Evolutionary conservation across 2,113 vertebrate genomes (phyloP).

Genomic region (Lepus timidus): DNA sequence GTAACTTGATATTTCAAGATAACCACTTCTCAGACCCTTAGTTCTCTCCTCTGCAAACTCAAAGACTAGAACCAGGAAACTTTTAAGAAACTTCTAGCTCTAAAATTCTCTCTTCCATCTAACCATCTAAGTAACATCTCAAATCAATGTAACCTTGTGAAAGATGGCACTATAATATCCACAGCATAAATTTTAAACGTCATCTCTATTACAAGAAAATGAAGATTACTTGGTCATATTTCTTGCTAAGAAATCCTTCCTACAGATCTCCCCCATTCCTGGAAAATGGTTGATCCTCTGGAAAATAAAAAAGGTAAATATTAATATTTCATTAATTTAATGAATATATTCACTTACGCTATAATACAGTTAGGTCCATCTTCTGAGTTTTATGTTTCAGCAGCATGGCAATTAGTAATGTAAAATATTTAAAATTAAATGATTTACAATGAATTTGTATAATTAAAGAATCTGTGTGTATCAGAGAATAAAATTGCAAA

Average conservation of each 20-base stretch:
- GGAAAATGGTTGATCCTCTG: constrained; percentile 99
- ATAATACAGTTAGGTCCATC: not conserved
- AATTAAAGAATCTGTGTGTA: constrained; percentile 27
- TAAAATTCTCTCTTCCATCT: not conserved
- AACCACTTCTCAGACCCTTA: not conserved
- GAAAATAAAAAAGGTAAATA: constrained; percentile 86
- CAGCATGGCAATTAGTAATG: constrained; percentile 11
- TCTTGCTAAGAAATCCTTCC: constrained; percentile 99
- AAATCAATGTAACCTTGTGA: constrained; percentile 25
- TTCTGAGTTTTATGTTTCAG: constrained; percentile 41
- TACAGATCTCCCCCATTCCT: constrained; percentile 99
- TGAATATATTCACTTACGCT: constrained; percentile 38
- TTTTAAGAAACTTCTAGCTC: not conserved
- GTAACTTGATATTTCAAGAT: not conserved
- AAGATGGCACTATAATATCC: constrained; percentile 38
- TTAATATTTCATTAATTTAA: constrained; percentile 78
- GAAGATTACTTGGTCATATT: constrained; percentile 99
- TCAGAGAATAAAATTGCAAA: constrained; percentile 12
- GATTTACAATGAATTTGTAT: not conserved
- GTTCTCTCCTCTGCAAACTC: not conserved
- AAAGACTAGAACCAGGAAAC: not conserved
- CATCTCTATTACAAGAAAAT: constrained; percentile 78
- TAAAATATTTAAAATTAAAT: constrained; percentile 60
- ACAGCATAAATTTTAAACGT: constrained; percentile 47
- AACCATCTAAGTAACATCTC: constrained; percentile 44